Evolutionary conservation across 2,888 invertebrate species (phyloP), one percentile per base, ranked within the genome.

Genomic region (Deilephila elpenor): DNA sequence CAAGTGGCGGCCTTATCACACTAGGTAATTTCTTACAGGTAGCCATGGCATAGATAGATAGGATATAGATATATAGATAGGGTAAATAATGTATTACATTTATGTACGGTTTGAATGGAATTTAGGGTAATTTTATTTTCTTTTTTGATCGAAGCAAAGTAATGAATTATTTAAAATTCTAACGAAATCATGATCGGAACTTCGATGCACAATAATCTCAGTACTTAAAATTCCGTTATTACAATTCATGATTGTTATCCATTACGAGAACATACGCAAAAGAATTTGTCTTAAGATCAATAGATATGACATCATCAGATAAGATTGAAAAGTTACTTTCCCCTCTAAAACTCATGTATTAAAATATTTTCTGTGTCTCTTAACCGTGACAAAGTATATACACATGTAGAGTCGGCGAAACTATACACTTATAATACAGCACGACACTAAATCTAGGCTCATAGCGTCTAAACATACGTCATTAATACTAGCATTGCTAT

Each of bases 381-480:
- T n/a, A 11, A 44, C 6, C 20, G 25, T 67, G 67, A 51, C 25
- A 17, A 61, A 17, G 14, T 29, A 25, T 25, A 11, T 44, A 51
- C 67, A 44, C 6, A 51, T n/a, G 37, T 17, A 17, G 67, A 44
- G 20, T 25, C 25, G 51, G 67, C 29, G 67, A 67, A 67, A 67
- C 44, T 25, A 51, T 51, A 67, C 67, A 67, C 44, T 14, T 51
- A 67, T 64, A 20, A 37, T 20, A 20, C 44, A 44, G 20, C 14
- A 67, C 14, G n/a, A 67, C 44, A 44, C 25, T 60, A 60, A 60
- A 67, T 11, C 51, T 20, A 67, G 25, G 25, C 44, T 44, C 51
- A 51, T 51, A 51, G 44, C n/a, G 44, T 51, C 20, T 67, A 67
- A 67, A 67, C 51, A 67, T 7, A 20, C n/a, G 37, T 17, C 14